Base-by-base conservation (phyloP, 2,888 invertebrate species). In the Vesta saturnalis region DNA sequence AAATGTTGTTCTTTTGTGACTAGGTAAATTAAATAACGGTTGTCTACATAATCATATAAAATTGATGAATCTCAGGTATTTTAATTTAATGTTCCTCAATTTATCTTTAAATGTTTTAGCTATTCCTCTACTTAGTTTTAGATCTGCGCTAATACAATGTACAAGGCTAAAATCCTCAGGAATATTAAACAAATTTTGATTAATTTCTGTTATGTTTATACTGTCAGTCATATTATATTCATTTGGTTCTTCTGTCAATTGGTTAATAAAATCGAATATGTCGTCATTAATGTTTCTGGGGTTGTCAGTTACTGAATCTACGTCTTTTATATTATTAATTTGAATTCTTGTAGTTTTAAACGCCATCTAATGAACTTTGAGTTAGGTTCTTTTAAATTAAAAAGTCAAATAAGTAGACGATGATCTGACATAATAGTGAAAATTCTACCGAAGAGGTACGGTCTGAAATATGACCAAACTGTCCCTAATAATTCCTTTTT, bases 381-480 rank as follows among this genome's bases (percentile, higher is more conserved):
- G n/a, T n/a, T n/a, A n/a, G n/a, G n/a, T n/a, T n/a, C n/a, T n/a
- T n/a, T n/a, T n/a, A n/a, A n/a, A n/a, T n/a, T n/a, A n/a, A n/a
- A n/a, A n/a, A n/a, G n/a, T n/a, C n/a, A n/a, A 43, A 43, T 2
- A 43, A 43, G 43, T 10, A 14, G 43, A 43, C 43, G n/a, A 43
- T 43, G 43, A 10, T 43, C 43, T 12, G 43, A n/a, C 14, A 43
- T 43, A 43, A 43, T 43, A 12, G 43, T 43, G 12, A 43, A 43
- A n/a, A n/a, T 43, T 43, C 43, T 43, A 43, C 43, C 12, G 14
- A 43, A 43, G 1, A 43, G 43, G 14, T 43, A 43, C 43, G 43
- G 43, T 43, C 43, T 43, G 14, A 43, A 43, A 43, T 43, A 43
- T 43, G 43, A 43, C 43, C 43, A 43, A 43, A 43, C 43, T 43